Conservation (phyloP, 2,888 invertebrate species). For the Druceiella hillmani region DNA sequence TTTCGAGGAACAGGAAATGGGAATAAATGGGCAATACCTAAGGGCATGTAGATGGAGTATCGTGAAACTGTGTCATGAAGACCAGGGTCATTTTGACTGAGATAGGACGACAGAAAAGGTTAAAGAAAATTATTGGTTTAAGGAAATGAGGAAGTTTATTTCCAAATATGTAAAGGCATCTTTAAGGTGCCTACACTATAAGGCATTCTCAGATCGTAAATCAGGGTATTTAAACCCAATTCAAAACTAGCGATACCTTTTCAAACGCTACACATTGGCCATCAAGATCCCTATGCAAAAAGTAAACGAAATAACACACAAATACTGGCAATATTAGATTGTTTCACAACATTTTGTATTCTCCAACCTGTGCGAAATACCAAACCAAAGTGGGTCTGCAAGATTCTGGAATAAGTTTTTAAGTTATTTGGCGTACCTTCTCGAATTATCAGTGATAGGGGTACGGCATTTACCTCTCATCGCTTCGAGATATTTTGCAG, state of each 20-base stretch:
- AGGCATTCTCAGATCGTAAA: background rate
- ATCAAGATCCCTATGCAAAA: slow-evolving; percentile 24
- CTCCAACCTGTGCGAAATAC: slow-evolving; percentile 23
- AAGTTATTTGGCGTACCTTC: slow-evolving; percentile 20
- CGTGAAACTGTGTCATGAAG: slow-evolving; percentile 21
- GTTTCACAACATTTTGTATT: slow-evolving; percentile 26
- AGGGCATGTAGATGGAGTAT: background rate
- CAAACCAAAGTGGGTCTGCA: slow-evolving; percentile 17
- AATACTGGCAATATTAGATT: slow-evolving; percentile 26
- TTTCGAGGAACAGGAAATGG: too few species aligned
- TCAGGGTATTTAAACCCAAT: background rate
- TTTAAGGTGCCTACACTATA: background rate
- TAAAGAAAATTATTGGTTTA: slow-evolving; percentile 28
- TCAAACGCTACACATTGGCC: slow-evolving; percentile 27
- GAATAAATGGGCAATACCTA: too few species aligned
- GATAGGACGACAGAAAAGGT: slow-evolving; percentile 27
- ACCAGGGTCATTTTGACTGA: slow-evolving; percentile 27
- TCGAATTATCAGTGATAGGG: slow-evolving; percentile 25
- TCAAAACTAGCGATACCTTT: slow-evolving; percentile 24
- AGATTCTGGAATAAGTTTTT: slow-evolving; percentile 21
- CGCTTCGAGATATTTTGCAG: slow-evolving; percentile 24
- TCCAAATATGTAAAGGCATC: background rate
- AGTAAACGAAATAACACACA: slow-evolving; percentile 18
- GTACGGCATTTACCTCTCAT: slow-evolving; percentile 25
- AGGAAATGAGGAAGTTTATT: slow-evolving; percentile 20